phyloP scores from a whole-genome alignment of 2,888 invertebrate genomes.

The Andricus quercusramuli region DNA sequence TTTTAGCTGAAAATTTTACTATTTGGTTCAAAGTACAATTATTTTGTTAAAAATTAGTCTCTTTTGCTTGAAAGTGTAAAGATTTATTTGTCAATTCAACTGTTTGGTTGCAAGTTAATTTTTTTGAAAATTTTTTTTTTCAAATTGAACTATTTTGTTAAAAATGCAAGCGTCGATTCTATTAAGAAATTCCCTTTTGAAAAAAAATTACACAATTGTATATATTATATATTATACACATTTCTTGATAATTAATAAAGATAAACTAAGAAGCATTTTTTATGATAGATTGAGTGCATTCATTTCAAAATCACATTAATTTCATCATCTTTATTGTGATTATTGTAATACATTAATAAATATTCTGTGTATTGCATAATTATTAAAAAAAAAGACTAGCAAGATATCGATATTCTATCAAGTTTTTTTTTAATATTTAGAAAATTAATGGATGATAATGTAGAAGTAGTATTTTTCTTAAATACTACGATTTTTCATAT shows the following conservation, averaged over 20 bases:
- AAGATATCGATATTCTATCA: conserved; percentile 21
- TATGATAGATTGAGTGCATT: conserved; percentile 9
- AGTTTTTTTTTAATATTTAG: neutral
- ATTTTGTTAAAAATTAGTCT: too few relatives aligned
- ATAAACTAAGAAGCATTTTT: neutral
- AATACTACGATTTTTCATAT: conserved; percentile 21
- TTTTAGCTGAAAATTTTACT: too few relatives aligned
- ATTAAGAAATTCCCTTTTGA: too few relatives aligned
- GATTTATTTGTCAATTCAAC: too few relatives aligned
- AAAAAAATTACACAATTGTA: neutral
- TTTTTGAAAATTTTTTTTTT: too few relatives aligned
- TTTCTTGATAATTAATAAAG: conserved; percentile 30
- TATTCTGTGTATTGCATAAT: conserved; percentile 22
- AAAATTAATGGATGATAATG: conserved; percentile 1
- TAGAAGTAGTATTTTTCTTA: conserved; percentile 5
- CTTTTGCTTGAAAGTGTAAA: too few relatives aligned
- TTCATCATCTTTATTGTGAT: conserved; percentile 36
- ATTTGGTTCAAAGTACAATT: too few relatives aligned
- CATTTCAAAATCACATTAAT: conserved; percentile 1
- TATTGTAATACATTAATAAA: conserved; percentile 36
- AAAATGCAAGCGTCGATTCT: too few relatives aligned
- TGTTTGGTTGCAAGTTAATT: too few relatives aligned
- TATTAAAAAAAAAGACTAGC: conserved; percentile 29
- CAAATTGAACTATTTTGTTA: too few relatives aligned
- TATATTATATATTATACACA: conserved; percentile 25